phyloP scores from a whole-genome alignment of 2,888 invertebrate genomes.

The Thera britannica region DNA sequence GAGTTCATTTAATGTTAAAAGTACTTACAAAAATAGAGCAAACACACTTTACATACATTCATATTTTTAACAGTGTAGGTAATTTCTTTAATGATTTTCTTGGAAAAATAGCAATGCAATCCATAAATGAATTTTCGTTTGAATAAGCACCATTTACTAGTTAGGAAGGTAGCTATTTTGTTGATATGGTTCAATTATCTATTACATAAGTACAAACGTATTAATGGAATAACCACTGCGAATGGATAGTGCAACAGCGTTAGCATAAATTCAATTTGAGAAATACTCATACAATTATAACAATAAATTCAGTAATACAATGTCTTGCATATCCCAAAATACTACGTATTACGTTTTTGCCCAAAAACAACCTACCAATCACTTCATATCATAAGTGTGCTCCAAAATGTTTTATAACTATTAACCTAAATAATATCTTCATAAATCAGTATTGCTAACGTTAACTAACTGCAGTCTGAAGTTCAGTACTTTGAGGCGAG shows the following conservation, averaged over 20 bases:
- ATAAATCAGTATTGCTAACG: slow-evolving; percentile 24
- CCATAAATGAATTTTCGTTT: slow-evolving; percentile 1
- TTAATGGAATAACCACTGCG: background rate
- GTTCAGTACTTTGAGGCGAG: slow-evolving; percentile 27
- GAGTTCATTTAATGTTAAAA: slow-evolving; percentile 35
- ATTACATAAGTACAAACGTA: background rate
- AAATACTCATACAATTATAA: background rate
- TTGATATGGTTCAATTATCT: background rate
- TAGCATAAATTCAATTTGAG: background rate
- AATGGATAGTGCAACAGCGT: background rate
- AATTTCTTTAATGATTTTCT: background rate
- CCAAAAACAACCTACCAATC: slow-evolving; percentile 2
- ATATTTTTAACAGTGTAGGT: slow-evolving; percentile 1
- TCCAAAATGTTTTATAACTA: slow-evolving; percentile 18
- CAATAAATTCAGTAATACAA: background rate
- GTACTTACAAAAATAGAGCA: slow-evolving; percentile 3
- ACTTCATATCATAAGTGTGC: slow-evolving; percentile 16
- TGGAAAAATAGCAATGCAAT: background rate
- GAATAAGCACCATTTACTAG: slow-evolving; percentile 26
- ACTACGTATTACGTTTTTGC: background rate
- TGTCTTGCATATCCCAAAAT: background rate
- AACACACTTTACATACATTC: slow-evolving; percentile 7
- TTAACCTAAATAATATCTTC: slow-evolving; percentile 26
- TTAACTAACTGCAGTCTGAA: slow-evolving; percentile 32
- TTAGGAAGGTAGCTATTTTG: slow-evolving; percentile 5